A percentile compares a stretch with the other conserved stretches of the same genome.
phyloP scores from a whole-genome alignment of 2,113 vertebrate genomes.

The Gymnorhina tibicen region DNA sequence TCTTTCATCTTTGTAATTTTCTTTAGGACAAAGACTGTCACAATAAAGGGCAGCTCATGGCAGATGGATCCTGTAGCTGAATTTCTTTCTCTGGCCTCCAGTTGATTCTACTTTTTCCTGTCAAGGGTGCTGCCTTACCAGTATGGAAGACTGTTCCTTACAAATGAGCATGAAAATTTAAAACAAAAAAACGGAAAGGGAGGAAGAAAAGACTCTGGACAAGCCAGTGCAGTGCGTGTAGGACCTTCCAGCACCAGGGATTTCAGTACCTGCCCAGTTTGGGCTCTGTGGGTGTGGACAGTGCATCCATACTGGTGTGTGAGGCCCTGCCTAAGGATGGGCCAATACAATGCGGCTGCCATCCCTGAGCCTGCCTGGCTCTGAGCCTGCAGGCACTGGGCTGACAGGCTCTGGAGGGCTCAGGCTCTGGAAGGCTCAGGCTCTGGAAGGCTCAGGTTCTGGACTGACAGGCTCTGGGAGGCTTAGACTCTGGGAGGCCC shows the following conservation, averaged over 20 bases:
- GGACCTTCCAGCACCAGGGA: background rate
- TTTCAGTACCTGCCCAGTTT: fast-evolving
- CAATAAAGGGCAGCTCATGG: background rate
- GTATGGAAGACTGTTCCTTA: background rate
- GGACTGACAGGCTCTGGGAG: background rate
- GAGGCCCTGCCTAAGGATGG: background rate
- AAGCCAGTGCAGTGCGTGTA: background rate
- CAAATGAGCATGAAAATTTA: background rate
- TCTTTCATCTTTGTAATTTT: background rate
- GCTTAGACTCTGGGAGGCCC: no score
- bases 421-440: background rate
- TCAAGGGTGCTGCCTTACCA: background rate
- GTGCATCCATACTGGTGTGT: fast-evolving
- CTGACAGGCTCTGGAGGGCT: background rate
- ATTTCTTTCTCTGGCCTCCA: background rate
- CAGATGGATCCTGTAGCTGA: slow-evolving; percentile 1
- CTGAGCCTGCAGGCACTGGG: fast-evolving
- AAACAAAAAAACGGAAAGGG: fast-evolving
- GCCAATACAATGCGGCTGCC: fast-evolving
- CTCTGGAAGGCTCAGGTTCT: background rate
- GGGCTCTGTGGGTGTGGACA: fast-evolving
- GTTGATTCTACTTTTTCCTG: background rate
- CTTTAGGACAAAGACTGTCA: slow-evolving; percentile 3
- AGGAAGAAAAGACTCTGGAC: background rate
- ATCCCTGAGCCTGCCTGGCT: fast-evolving